Conservation (phyloP, 2,888 invertebrate species). For the Acronicta leporina region DNA sequence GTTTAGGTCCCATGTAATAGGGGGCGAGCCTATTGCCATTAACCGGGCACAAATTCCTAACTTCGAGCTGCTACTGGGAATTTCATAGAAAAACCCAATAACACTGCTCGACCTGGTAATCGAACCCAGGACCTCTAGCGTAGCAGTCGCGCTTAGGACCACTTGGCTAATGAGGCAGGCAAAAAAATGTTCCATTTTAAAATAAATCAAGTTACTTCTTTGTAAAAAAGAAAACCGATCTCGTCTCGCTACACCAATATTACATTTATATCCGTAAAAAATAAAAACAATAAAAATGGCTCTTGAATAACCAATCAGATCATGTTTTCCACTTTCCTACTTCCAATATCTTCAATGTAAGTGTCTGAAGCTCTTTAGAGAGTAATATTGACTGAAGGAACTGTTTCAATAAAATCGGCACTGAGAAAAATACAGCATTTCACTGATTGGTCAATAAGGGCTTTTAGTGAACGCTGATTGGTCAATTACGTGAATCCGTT, state of each 20-base stretch:
- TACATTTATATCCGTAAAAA: background rate
- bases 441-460: constrained; percentile 18
- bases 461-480: constrained; percentile 28
- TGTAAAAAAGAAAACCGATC: background rate
- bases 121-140: too few species aligned
- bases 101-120: too few species aligned
- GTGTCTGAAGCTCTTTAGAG: constrained; percentile 1
- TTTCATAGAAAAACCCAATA: too few species aligned
- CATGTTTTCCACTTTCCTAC: constrained; percentile 4
- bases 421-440: constrained; percentile 9
- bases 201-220: constrained; percentile 1
- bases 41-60: too few species aligned
- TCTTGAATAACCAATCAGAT: constrained; percentile 6
- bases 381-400: constrained; percentile 12
- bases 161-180: too few species aligned
- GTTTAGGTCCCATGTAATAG: too few species aligned
- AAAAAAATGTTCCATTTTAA: background rate
- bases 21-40: too few species aligned
- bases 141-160: too few species aligned
- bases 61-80: too few species aligned
- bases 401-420: constrained; percentile 16
- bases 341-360: constrained; percentile 4
- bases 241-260: background rate
- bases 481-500: constrained; percentile 17
- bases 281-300: background rate